Evolutionary conservation across 2,888 invertebrate species (phyloP).

Genomic region (Leptodirus hochenwartii): DNA sequence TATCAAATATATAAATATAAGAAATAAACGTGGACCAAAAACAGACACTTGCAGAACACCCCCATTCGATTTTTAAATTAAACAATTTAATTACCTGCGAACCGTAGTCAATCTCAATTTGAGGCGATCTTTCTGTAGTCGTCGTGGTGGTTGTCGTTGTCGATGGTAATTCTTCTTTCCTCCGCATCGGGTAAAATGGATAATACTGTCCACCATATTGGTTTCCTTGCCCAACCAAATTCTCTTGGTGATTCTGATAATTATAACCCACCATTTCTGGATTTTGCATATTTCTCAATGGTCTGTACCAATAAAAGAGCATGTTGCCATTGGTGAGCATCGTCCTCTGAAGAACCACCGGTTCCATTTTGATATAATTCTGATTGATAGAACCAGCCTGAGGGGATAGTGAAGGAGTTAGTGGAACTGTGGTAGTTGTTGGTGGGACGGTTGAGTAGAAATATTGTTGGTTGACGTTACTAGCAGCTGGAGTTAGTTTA

Average conservation of each 20-base stretch:
- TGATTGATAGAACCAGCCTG: conserved; percentile 11
- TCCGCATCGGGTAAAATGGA: no score
- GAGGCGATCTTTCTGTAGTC: conserved; percentile 9
- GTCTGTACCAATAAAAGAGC: conserved; percentile 23
- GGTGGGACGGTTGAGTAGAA: no score
- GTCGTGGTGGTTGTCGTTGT: conserved; percentile 10
- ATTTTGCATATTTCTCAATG: conserved; percentile 17
- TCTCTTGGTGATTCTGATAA: not conserved
- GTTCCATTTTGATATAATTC: conserved; percentile 24
- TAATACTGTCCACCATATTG: conserved; percentile 6
- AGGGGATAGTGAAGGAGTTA: not conserved
- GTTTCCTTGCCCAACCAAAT: not conserved
- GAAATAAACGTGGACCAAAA: no score
- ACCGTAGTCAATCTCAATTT: no score
- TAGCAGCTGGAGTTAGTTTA: no score
- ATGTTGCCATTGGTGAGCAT: conserved; percentile 23
- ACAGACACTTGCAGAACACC: no score
- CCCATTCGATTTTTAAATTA: no score
- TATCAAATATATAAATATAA: no score
- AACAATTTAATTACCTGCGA: no score
- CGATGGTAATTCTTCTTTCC: conserved; percentile 5
- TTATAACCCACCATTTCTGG: conserved; percentile 1
- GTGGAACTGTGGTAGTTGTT: not conserved
- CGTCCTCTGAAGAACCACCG: conserved; percentile 25
- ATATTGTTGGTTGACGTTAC: no score